phyloP scores from a whole-genome alignment of 2,888 invertebrate species.

The Capitulum mitella region DNA sequence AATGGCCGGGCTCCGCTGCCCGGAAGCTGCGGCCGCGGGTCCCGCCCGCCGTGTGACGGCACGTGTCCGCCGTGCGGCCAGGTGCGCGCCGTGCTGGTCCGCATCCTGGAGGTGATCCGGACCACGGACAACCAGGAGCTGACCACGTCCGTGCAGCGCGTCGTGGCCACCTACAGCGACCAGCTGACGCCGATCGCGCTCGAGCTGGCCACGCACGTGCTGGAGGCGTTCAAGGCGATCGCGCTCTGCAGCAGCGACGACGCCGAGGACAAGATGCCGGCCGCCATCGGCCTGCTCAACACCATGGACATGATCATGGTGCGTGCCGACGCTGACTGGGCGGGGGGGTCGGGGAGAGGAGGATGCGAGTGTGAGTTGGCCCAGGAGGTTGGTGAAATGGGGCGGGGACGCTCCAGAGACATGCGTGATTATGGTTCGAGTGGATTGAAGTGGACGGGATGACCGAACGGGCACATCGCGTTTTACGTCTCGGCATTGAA shows the following conservation, averaged over 20 bases:
- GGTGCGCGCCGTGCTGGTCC: conserved; percentile 71
- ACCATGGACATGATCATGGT: conserved; percentile 93
- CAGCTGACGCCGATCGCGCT: conserved; percentile 86
- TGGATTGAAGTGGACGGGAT: too few relatives aligned
- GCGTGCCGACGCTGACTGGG: neutral
- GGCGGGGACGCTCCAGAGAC: too few relatives aligned
- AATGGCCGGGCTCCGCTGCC: too few relatives aligned
- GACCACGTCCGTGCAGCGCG: conserved; percentile 88
- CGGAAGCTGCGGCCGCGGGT: too few relatives aligned
- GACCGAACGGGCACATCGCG: too few relatives aligned
- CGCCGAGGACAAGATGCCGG: conserved; percentile 91
- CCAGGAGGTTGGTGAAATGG: too few relatives aligned
- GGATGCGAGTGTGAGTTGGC: too few relatives aligned
- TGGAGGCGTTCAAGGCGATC: conserved; percentile 40
- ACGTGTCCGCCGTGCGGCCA: too few relatives aligned
- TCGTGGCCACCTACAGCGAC: conserved; percentile 80
- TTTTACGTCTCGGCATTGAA: too few relatives aligned
- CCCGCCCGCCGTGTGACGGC: too few relatives aligned
- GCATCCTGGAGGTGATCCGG: conserved; percentile 80
- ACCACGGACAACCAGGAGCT: conserved; percentile 97
- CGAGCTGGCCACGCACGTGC: conserved; percentile 87
- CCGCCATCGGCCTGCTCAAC: conserved; percentile 91
- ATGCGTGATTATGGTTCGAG: too few relatives aligned
- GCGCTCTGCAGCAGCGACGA: conserved; percentile 51
- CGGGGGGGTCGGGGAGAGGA: neutral